Evolutionary conservation across 2,113 vertebrate species (phyloP).

Genomic region (Gnathonemus longibarbis): DNA sequence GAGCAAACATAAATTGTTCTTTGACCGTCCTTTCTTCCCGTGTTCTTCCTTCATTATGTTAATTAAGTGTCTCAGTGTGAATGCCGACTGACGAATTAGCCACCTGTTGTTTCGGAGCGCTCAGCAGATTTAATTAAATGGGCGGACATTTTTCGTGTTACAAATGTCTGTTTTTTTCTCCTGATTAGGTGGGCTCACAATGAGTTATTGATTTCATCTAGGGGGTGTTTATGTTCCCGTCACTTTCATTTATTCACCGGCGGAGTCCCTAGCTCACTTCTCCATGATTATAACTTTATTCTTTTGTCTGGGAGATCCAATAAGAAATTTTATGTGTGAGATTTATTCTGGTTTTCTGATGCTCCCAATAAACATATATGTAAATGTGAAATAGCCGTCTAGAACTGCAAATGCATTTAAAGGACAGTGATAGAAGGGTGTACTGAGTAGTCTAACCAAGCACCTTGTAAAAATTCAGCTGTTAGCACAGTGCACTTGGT

Average conservation of each 20-base stretch:
- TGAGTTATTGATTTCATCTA: constrained; percentile 61
- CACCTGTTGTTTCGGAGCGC: constrained; percentile 37
- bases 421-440: not conserved
- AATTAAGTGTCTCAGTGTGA: constrained; percentile 54
- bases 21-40: constrained; percentile 52
- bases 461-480: not conserved
- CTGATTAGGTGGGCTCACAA: constrained; percentile 58
- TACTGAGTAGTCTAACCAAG: not conserved
- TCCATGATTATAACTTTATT: not conserved
- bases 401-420: not conserved
- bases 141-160: constrained; percentile 61
- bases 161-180: constrained; percentile 49
- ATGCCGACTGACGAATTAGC: constrained; percentile 52
- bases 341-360: not conserved
- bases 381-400: not conserved
- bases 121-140: constrained; percentile 66
- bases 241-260: constrained; percentile 36
- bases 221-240: constrained; percentile 41
- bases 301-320: not conserved
- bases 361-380: not conserved
- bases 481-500: not conserved
- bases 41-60: constrained; percentile 58
- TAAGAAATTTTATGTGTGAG: not conserved
- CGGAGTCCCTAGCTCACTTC: not conserved
- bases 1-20: constrained; percentile 35